These are phyloP conservation scores for Diadema setosum DNA, from an alignment of 35 echinoderm and acorn worm species.

Conservation along the genomic window DNA sequence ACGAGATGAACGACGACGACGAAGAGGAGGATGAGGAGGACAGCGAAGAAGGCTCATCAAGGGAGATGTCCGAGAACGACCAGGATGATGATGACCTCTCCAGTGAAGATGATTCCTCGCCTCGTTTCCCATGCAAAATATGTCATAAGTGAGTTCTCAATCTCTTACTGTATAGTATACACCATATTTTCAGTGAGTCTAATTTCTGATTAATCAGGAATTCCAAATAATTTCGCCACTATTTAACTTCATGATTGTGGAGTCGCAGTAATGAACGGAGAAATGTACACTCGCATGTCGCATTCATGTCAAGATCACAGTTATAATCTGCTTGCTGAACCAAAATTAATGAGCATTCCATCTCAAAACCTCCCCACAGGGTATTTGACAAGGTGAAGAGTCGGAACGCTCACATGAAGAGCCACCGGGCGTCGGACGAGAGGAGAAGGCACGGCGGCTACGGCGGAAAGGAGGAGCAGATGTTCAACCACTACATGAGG, in stretches of 20 bases:
- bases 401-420: constrained; percentile 98
- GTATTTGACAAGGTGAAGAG: constrained; percentile 92
- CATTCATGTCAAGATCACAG: too few relatives aligned
- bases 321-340: too few relatives aligned
- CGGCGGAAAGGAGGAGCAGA: not conserved
- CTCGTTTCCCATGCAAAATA: constrained; percentile 69
- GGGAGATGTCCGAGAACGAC: not conserved
- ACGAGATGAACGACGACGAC: constrained; percentile 25
- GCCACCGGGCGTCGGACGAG: constrained; percentile 49
- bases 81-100: not conserved
- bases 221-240: too few relatives aligned
- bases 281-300: too few relatives aligned
- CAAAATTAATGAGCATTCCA: too few relatives aligned
- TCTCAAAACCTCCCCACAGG: too few relatives aligned
- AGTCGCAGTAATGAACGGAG: too few relatives aligned
- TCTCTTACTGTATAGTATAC: too few relatives aligned
- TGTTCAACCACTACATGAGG: constrained; percentile 20
- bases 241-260: not conserved
- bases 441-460: not conserved
- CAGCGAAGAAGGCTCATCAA: not conserved
- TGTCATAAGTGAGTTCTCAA: constrained; percentile 99
- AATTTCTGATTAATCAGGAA: too few relatives aligned
- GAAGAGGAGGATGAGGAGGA: not conserved
- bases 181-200: too few relatives aligned
- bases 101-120: not conserved